Evolutionary conservation across 1,140 invertebrate genomes (phyloP).

Genomic region (Achroia grisella): DNA sequence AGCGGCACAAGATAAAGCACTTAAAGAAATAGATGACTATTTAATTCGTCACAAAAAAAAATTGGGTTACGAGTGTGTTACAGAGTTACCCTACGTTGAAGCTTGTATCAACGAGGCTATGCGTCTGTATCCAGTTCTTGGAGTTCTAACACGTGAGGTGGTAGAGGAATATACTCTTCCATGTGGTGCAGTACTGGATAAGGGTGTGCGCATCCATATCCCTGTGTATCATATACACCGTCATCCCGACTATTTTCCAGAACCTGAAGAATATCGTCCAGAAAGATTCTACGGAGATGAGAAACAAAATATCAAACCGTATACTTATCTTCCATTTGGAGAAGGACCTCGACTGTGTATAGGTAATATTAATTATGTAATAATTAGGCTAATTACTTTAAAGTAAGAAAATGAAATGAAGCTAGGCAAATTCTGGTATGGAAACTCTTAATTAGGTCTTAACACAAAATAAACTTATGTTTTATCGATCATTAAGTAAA

Average conservation of each 20-base stretch:
- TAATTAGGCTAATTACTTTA: too few relatives aligned
- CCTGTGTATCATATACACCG: conserved; percentile 27
- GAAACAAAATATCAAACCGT: conserved; percentile 44
- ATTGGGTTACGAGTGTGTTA: conserved; percentile 44
- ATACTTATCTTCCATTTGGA: conserved; percentile 72
- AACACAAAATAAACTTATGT: too few relatives aligned
- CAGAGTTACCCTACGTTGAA: conserved; percentile 42
- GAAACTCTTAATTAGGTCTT: too few relatives aligned
- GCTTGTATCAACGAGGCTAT: conserved; percentile 39
- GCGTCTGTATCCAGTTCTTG: conserved; percentile 44
- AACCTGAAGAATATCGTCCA: conserved; percentile 60
- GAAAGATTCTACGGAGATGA: conserved; percentile 54
- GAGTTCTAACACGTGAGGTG: conserved; percentile 29
- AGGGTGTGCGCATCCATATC: conserved; percentile 28
- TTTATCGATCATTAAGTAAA: too few relatives aligned
- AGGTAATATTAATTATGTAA: conserved; percentile 38
- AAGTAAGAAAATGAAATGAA: too few relatives aligned
- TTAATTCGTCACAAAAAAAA: conserved; percentile 40
- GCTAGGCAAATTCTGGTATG: too few relatives aligned
- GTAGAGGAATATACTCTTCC: conserved; percentile 57
- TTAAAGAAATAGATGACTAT: conserved; percentile 70
- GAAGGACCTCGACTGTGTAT: conserved; percentile 75
- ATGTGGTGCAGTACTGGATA: conserved; percentile 22
- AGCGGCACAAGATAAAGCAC: conserved; percentile 60
- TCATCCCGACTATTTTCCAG: conserved; percentile 33